Evolutionary conservation across 2,113 vertebrate species (phyloP).

Genomic region (Serinus canaria): DNA sequence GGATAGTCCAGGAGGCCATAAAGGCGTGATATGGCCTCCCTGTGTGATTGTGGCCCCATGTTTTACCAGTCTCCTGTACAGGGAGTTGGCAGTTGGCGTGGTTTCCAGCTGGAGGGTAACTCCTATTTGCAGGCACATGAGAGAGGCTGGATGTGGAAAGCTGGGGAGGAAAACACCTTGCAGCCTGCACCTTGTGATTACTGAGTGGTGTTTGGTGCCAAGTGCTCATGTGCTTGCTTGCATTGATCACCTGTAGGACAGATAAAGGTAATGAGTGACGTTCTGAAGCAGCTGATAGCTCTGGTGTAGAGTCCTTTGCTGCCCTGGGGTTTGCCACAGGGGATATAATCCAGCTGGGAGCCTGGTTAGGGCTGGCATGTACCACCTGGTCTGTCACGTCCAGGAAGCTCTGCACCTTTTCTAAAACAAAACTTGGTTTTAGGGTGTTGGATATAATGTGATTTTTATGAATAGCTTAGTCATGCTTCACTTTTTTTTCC

Average conservation of each 20-base stretch:
- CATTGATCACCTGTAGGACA: conserved; percentile 10
- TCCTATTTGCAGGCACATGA: neutral
- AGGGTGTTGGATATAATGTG: neutral
- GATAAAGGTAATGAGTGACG: conserved; percentile 10
- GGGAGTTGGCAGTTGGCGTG: neutral
- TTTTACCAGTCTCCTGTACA: neutral
- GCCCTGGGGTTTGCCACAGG: neutral
- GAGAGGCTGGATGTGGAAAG: neutral
- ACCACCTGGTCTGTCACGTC: neutral
- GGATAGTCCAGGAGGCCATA: neutral
- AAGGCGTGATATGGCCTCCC: rapidly evolving
- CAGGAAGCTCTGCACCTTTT: neutral
- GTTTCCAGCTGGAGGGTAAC: neutral
- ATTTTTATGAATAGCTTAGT: conserved; percentile 28
- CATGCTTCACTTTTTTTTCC: neutral
- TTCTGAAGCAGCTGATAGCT: neutral
- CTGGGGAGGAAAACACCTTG: conserved; percentile 3
- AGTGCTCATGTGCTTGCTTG: neutral
- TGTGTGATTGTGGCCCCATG: rapidly evolving
- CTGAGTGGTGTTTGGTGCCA: neutral
- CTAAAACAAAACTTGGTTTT: neutral
- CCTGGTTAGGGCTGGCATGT: neutral
- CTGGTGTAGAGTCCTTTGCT: neutral
- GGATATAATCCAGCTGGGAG: neutral
- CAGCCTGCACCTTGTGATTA: neutral